Percentiles rank a stretch among this genome's conserved stretches.
phyloP scores from a whole-genome alignment of 2,113 vertebrate species.

The Cochlearius cochlearius region DNA sequence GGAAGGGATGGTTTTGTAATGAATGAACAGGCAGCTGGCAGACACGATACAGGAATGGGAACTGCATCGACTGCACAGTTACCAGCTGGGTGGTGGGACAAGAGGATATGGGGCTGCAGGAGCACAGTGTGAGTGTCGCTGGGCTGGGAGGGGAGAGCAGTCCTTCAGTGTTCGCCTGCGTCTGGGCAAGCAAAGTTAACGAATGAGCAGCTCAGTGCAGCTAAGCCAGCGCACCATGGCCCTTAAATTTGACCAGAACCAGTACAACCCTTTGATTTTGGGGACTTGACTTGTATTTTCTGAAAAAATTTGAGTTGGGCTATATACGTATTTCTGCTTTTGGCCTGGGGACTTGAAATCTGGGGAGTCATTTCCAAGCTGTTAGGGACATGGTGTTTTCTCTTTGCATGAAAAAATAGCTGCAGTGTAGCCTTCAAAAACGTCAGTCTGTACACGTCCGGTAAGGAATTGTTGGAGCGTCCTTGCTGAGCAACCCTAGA shows the following conservation, averaged over 20 bases:
- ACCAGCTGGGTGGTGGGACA: neutral
- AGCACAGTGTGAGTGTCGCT: neutral
- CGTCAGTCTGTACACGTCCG: accelerated
- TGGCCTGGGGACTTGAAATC: neutral
- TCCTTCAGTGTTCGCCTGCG: neutral
- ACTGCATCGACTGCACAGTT: neutral
- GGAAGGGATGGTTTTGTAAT: neutral
- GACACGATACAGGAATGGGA: neutral
- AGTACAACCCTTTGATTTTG: neutral
- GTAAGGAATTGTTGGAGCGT: neutral
- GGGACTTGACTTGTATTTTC: neutral
- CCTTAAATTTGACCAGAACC: neutral
- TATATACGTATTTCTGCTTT: neutral
- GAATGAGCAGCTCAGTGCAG: neutral
- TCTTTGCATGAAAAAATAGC: neutral
- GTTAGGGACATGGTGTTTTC: neutral
- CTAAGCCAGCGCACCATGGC: neutral
- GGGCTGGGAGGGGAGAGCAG: neutral
- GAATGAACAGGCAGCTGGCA: neutral
- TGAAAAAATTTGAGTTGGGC: neutral
- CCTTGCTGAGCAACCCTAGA: neutral
- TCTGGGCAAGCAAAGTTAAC: neutral
- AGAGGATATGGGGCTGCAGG: neutral
- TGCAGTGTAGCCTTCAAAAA: neutral
- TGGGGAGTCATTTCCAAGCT: neutral